Evolutionary conservation across 2,113 vertebrate species (phyloP).

Genomic region (Ameiurus melas): DNA sequence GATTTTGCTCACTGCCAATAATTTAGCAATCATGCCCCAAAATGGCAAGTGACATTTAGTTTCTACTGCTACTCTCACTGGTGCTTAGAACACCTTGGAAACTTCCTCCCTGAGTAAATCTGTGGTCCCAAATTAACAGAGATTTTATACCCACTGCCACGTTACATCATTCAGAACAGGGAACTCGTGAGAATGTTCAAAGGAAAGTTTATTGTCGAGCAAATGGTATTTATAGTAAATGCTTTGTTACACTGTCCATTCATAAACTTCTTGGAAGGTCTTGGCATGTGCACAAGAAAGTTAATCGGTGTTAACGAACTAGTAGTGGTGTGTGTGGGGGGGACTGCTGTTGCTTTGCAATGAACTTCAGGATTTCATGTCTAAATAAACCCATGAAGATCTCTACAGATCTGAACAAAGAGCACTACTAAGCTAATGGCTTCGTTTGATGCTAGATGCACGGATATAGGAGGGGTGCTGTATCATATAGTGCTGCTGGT

Average conservation of each 20-base stretch:
- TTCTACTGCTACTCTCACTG: too few species aligned
- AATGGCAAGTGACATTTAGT: too few species aligned
- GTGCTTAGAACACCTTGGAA: too few species aligned
- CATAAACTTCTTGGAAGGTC: background rate
- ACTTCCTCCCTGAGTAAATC: too few species aligned
- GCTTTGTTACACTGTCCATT: background rate
- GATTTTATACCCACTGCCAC: too few species aligned
- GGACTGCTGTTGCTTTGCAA: background rate
- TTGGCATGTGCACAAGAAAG: background rate
- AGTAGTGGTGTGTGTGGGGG: too few species aligned
- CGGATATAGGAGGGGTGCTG: background rate
- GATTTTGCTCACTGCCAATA: too few species aligned
- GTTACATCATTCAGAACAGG: too few species aligned
- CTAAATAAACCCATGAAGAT: slow-evolving; percentile 20
- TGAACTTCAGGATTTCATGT: background rate
- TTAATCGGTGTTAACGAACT: background rate
- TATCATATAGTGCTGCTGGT: slow-evolving; percentile 45
- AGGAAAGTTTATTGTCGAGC: background rate
- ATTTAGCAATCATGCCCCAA: too few species aligned
- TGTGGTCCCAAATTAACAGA: too few species aligned
- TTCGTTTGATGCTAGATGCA: background rate
- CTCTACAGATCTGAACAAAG: background rate
- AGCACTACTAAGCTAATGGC: slow-evolving; percentile 3
- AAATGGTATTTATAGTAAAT: background rate
- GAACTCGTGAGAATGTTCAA: background rate